Base-by-base conservation (phyloP, 2,113 vertebrate species). In the Thryonomys swinderianus region DNA sequence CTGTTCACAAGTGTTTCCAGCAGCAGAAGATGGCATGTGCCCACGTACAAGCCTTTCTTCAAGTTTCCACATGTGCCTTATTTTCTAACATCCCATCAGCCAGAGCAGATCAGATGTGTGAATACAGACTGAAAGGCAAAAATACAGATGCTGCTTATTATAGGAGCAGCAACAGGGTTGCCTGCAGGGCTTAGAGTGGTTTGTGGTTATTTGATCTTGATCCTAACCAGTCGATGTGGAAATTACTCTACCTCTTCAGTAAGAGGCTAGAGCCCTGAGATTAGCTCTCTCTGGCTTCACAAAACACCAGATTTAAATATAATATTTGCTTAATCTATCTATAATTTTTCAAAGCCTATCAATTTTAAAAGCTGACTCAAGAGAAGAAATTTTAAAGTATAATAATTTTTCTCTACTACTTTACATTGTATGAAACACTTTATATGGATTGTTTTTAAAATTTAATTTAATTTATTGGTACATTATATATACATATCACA, bases 201-300 rank as follows among this genome's bases (percentile, higher is more conserved):
- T 73, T 59, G 21, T 61, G 55, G n/a, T 87, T 40, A 84, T 94
- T 93, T 92, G 57, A 92, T 86, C 73, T 25, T 69, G 62, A 80
- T 78, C 7, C 61, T 25, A 88, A 27, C 4, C 59, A 74, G 81
- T 45, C 34, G 83, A n/a, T 40, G 3, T 86, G 40, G 67, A 95
- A 51, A 32, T 90, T 71, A 69, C 76, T 61, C 45, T 94, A 17
- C 11, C 11, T 89, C 4, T 71, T 88, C 53, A 76, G 7, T 51
- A 82, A 88, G 66, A 78, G 53, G 21, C 48, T 82, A 42, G 42
- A 90, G 59, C 59, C 62, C 32, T 76, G 51, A 94, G 30, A 23
- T 25, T 3, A 48, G 34, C 6, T 74, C 2, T 66, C 34, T 69
- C 20, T 71, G 40, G 45, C 45, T 85, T 94, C 59, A 85, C 81